Evolutionary conservation across 92 coral and sea anemone species (phyloP), one percentile per base, ranked within the genome.

Genomic region (Hydrozoanthus gracilis): DNA sequence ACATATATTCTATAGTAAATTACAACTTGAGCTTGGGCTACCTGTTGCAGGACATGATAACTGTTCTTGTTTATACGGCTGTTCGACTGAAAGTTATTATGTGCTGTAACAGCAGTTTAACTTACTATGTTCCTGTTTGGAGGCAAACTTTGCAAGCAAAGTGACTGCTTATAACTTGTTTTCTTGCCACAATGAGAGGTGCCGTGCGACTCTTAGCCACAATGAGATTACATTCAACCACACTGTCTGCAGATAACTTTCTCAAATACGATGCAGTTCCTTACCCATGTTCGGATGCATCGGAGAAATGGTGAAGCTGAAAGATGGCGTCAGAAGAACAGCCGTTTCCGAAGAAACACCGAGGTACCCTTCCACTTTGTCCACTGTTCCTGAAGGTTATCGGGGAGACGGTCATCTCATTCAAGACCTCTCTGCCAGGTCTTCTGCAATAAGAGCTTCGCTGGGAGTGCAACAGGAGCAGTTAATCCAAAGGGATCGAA

Each of bases 171-270:
- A n/a, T n/a, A n/a, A n/a, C n/a, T n/a, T n/a, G n/a, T n/a, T n/a
- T n/a, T n/a, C n/a, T n/a, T n/a, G n/a, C n/a, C n/a, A n/a, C n/a
- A n/a, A n/a, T n/a, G n/a, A 88, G 89, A 8, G 92, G 94, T 0
- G 94, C 90, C 6, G 88, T 89, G 60, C 94, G 92, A 11, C 86
- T 73, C 77, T 92, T 92, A 27, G 92, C 89, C 88, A 89, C 86
- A 51, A 86, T 64, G 48, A 91, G 54, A 17, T 20, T 56, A 66
- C 92, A 92, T 27, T 77, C 85, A 17, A 87, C 73, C 39, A 39
- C 71, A 9, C 92, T 87, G 51, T 86, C 87, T 15, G 62, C 50
- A 14, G 84, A 13, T 83, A 78, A 83, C 61, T 71, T 89, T 71
- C 95, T 86, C 87, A 91, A 76, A 61, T 91, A 88, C 3, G 90